phyloP scores from a whole-genome alignment of 2,888 invertebrate species.

The Strigamia crassipes region DNA sequence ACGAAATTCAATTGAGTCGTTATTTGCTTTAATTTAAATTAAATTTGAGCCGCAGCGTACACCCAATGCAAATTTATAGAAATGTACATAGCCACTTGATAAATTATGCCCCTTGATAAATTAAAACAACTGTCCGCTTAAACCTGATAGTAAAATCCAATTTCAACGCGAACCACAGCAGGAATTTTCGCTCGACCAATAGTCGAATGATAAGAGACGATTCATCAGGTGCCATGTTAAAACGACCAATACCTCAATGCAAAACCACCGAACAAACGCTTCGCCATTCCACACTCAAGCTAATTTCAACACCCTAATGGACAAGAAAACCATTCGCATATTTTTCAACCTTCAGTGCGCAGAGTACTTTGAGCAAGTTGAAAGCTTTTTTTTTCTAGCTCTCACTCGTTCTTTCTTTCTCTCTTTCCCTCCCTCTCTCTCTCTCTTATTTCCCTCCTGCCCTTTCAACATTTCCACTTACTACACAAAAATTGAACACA shows the following conservation, averaged over 20 bases:
- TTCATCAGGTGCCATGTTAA: constrained; percentile 18
- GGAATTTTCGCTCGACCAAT: constrained; percentile 25
- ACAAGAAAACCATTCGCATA: constrained; percentile 16
- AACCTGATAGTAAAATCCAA: background rate
- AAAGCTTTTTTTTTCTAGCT: constrained; percentile 1
- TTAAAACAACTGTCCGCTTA: background rate
- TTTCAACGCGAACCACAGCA: constrained; percentile 1
- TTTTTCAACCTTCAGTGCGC: constrained; percentile 6
- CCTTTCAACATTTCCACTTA: constrained; percentile 21
- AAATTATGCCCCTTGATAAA: background rate
- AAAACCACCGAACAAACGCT: constrained; percentile 2
- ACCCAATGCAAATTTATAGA: no score
- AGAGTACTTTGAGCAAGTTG: background rate
- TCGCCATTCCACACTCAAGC: constrained; percentile 4
- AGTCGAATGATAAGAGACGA: background rate
- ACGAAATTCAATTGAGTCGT: no score
- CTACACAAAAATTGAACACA: constrained; percentile 21
- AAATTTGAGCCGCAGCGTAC: no score
- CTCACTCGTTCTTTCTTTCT: no score
- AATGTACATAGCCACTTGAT: no score
- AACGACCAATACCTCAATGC: constrained; percentile 24
- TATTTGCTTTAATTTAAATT: no score
- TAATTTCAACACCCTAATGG: constrained; percentile 21
- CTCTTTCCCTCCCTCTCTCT: no score
- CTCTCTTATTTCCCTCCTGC: background rate